A percentile compares a stretch with the other conserved stretches of the same genome.
Conservation (phyloP, 1,140 invertebrate species). For the Vanessa atalanta region DNA sequence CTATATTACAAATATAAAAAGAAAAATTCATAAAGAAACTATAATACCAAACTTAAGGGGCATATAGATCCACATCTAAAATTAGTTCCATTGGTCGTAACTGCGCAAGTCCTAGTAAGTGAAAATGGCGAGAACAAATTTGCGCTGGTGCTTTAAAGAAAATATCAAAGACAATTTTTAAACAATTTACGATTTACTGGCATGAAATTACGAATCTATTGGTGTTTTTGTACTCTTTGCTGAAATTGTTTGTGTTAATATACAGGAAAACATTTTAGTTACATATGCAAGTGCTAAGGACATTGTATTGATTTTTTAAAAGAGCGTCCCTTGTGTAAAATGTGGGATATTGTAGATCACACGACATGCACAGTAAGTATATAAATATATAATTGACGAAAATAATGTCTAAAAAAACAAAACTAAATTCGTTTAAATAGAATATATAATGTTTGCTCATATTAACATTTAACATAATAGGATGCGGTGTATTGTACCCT, state of each 20-base stretch:
- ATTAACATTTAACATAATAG: no score
- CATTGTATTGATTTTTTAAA: conserved; percentile 11
- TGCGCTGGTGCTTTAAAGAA: conserved; percentile 14
- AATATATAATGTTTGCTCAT: no score
- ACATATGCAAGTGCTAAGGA: background rate
- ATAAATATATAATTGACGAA: background rate
- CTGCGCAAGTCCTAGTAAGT: conserved; percentile 17
- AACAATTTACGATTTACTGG: background rate
- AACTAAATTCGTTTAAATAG: background rate
- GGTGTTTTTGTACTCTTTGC: conserved; percentile 6
- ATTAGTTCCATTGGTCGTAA: background rate
- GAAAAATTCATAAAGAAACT: no score
- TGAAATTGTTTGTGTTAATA: conserved; percentile 1
- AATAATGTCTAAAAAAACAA: background rate
- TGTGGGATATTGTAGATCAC: conserved; percentile 11
- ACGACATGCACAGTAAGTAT: conserved; percentile 11
- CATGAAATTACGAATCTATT: background rate
- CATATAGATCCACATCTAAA: background rate
- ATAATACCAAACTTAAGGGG: background rate
- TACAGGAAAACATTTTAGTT: background rate
- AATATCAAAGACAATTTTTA: conserved; percentile 10
- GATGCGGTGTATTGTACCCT: no score
- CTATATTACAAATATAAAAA: no score
- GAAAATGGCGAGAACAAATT: conserved; percentile 21
- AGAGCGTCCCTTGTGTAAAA: conserved; percentile 13